These are phyloP conservation scores for Drosophila paranaensis DNA, from an alignment of 2,888 invertebrate species.

Conservation along the genomic window DNA sequence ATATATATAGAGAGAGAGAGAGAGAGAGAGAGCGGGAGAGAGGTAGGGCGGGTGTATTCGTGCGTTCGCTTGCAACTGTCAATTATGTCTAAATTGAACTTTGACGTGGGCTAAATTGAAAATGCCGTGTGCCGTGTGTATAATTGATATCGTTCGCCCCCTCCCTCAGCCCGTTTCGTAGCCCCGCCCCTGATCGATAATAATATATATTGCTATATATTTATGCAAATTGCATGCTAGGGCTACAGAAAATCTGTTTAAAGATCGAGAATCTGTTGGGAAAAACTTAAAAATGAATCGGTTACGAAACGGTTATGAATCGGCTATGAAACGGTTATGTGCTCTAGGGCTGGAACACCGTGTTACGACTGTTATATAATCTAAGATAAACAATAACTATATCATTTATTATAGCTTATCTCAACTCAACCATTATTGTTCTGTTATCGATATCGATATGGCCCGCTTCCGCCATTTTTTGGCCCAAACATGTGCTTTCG, in stretches of 20 bases:
- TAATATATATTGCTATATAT: neutral
- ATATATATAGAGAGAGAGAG: too few relatives aligned
- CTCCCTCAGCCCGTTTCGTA: neutral
- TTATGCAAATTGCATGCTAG: constrained; percentile 26
- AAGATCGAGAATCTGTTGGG: neutral
- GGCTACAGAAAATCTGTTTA: neutral
- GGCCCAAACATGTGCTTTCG: neutral
- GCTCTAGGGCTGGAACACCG: too few relatives aligned
- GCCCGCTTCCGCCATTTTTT: neutral
- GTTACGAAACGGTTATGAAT: too few relatives aligned
- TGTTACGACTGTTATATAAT: too few relatives aligned
- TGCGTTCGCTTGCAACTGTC: constrained; percentile 42
- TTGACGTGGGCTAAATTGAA: constrained; percentile 57
- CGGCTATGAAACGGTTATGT: too few relatives aligned
- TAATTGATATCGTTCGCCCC: constrained; percentile 35
- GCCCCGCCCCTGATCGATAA: neutral
- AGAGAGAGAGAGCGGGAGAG: too few relatives aligned
- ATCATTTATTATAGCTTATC: neutral
- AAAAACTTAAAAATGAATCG: neutral
- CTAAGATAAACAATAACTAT: too few relatives aligned
- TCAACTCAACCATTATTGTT: neutral
- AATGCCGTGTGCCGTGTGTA: constrained; percentile 32
- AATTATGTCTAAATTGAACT: constrained; percentile 72
- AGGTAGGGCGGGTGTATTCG: neutral
- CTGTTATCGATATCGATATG: neutral